Conservation (phyloP, 2,797 vertebrate genomes). For the Crocidura indochinensis region DNA sequence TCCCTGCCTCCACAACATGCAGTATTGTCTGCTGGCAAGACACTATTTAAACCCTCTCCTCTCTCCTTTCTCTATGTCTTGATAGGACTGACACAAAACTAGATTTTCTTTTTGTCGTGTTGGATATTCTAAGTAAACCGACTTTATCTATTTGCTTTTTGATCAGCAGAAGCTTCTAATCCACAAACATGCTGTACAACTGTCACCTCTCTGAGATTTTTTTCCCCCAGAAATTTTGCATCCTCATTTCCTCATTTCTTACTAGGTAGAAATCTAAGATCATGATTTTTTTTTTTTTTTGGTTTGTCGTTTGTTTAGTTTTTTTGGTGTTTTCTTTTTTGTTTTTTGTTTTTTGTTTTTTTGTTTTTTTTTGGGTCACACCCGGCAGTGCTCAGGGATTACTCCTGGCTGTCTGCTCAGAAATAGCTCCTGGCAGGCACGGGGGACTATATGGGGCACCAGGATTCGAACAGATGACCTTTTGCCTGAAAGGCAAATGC, state of each 20-base stretch:
- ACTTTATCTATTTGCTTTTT: background rate
- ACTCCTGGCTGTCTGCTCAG: no score
- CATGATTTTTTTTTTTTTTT: no score
- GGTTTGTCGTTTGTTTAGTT: no score
- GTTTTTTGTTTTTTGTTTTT: no score
- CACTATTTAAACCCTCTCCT: background rate
- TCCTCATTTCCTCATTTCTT: background rate
- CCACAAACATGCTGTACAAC: background rate
- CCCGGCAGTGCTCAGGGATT: no score
- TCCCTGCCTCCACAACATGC: background rate
- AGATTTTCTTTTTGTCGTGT: conserved; percentile 31
- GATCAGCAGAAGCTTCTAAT: background rate
- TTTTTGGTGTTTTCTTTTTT: no score
- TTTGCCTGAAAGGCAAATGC: no score
- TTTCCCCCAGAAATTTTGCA: conserved; percentile 2
- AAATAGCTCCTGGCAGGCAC: no score
- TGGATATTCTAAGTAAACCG: background rate
- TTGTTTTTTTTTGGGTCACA: no score
- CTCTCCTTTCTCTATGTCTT: background rate
- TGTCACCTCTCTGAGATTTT: background rate
- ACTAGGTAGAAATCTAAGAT: background rate
- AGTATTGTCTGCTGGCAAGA: conserved; percentile 1
- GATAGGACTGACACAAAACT: background rate
- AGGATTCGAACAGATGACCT: no score
- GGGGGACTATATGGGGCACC: no score